Percentiles rank a stretch among this genome's conserved stretches.
phyloP scores from a whole-genome alignment of 2,113 vertebrate genomes.

The Anarhynchus alexandrinus region DNA sequence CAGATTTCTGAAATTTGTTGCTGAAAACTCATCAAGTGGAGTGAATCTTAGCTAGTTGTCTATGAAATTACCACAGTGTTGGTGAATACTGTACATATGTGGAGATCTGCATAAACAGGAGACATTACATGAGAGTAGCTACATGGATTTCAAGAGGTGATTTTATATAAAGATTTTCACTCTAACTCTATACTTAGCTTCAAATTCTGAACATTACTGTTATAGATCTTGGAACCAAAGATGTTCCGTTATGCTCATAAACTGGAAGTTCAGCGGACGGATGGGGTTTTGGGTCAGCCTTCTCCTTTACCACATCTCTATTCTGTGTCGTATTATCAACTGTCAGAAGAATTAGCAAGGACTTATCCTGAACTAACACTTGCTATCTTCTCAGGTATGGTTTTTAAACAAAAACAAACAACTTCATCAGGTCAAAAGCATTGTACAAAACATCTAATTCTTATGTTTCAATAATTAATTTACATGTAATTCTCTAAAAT shows the following conservation, averaged over 20 bases:
- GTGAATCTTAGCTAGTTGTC: not conserved
- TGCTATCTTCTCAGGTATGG: conserved; percentile 94
- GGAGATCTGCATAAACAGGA: not conserved
- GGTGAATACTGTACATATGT: not conserved
- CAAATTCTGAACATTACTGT: not conserved
- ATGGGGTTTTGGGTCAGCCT: conserved; percentile 89
- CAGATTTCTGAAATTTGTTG: not conserved
- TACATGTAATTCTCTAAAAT: not conserved
- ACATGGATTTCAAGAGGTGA: not conserved
- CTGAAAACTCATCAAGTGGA: not conserved
- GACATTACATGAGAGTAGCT: not conserved
- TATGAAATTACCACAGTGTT: not conserved
- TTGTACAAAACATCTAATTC: not conserved
- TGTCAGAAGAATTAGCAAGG: conserved; percentile 94
- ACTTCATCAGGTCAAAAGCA: not conserved
- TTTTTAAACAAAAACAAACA: not conserved
- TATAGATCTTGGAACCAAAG: conserved; percentile 95
- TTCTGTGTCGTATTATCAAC: conserved; percentile 93
- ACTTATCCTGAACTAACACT: conserved; percentile 96
- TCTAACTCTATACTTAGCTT: not conserved
- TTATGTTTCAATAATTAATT: not conserved
- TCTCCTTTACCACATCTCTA: conserved; percentile 94
- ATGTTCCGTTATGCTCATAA: conserved; percentile 99
- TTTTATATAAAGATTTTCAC: not conserved
- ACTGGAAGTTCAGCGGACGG: conserved; percentile 90